Conservation (phyloP, 1,140 invertebrate genomes). For the Melanaphis sacchari region DNA sequence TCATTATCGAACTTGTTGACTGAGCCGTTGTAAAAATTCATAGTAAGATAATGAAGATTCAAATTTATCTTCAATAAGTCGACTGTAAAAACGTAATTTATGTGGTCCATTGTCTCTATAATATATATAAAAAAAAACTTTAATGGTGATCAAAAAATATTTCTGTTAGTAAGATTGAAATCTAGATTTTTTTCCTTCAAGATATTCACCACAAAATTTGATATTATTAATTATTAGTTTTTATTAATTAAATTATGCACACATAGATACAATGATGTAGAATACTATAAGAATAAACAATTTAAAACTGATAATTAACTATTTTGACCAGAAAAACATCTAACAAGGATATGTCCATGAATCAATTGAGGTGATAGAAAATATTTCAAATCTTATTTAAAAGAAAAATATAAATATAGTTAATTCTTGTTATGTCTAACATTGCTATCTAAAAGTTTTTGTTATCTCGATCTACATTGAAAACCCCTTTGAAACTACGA, state of each 20-base stretch:
- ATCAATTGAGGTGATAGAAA: no score
- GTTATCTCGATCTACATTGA: no score
- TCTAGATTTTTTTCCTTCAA: not conserved
- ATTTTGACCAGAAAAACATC: not conserved
- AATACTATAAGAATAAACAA: not conserved
- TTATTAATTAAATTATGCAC: not conserved
- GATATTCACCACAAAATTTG: not conserved
- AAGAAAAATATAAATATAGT: no score
- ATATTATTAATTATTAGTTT: not conserved
- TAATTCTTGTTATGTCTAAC: no score
- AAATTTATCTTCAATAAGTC: constrained; percentile 91
- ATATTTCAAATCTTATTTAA: no score
- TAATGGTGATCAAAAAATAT: not conserved
- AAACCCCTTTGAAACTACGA: no score
- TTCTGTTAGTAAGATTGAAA: not conserved
- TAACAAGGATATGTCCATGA: no score
- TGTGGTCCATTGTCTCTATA: constrained; percentile 88
- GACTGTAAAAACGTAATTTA: constrained; percentile 82
- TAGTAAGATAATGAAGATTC: constrained; percentile 95
- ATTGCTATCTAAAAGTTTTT: no score
- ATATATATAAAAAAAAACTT: constrained; percentile 54
- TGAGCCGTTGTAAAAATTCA: constrained; percentile 97
- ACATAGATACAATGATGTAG: not conserved
- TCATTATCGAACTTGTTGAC: constrained; percentile 83
- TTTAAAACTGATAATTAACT: not conserved